Base-by-base conservation (phyloP, 2,888 invertebrate genomes). In the Campoplex capitator region DNA sequence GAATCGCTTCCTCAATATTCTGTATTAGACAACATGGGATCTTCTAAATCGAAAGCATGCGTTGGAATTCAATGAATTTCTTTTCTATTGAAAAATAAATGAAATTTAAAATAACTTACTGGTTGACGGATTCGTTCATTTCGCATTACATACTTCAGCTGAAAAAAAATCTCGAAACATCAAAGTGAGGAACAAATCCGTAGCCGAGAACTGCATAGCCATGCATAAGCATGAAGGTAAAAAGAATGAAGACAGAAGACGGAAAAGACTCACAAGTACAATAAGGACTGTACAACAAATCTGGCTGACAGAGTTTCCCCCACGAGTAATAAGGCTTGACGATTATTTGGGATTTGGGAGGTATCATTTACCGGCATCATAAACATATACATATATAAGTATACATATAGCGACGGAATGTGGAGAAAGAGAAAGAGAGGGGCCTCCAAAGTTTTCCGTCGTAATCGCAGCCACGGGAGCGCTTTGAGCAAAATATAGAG, bases 291-390 rank as follows among this genome's bases (percentile, higher is more conserved):
- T 68, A 77, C 83, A 82, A 75, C 62, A 84, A 84, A 87, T 82
- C 81, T 48, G 45, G 51, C 11, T 42, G 75, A 42, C 56, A 32
- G 54, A 81, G 42, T 74, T 81, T 82, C 73, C 83, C 81, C 85
- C 48, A 67, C 65, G 85, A 81, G 82, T 82, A 87, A 84, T 88
- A 84, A 88, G 81, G 83, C 74, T 74, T 81, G 87, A 83, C 85
- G 87, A 88, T 88, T 88, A 87, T 87, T 87, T 77, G 87, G 83
- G 84, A 81, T 87, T 87, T 81, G 86, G 86, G 86, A 84, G 79
- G 56, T 65, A 87, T 86, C 81, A 87, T 87, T 87, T 78, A 75
- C 82, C 74, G 70, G 73, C 84, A 38, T 67, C 65, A 76, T 77
- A 51, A 16, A 70, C 48, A 51, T 71, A 71, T 51, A 73, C 48